Conservation (phyloP, 2,888 invertebrate genomes). For the Acleris emargana region DNA sequence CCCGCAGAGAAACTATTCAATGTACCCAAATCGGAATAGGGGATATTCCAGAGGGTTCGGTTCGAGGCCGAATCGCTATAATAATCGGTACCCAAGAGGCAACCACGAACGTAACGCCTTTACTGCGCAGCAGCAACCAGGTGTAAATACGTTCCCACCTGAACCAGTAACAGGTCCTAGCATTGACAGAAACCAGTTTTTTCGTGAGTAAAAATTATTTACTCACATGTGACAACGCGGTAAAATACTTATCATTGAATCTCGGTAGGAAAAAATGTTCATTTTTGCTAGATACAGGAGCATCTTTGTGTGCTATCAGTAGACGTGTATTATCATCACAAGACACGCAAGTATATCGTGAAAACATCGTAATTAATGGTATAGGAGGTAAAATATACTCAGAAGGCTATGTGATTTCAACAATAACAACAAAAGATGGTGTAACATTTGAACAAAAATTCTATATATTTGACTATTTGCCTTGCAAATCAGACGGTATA, state of each 20-base stretch:
- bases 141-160: no score
- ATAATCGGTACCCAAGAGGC: background rate
- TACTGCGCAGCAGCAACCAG: background rate
- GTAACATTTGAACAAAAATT: background rate
- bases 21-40: no score
- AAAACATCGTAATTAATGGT: background rate
- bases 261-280: background rate
- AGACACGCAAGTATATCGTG: background rate
- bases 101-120: background rate
- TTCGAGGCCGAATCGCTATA: background rate
- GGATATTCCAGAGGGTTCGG: background rate
- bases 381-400: background rate
- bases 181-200: background rate
- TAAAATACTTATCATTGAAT: conserved; percentile 4
- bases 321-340: background rate
- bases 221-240: background rate
- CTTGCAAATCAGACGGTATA: conserved; percentile 20
- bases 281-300: background rate
- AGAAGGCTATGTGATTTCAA: background rate
- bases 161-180: no score
- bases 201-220: conserved; percentile 17
- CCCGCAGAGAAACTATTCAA: no score
- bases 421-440: background rate
- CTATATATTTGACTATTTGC: conserved; percentile 21
- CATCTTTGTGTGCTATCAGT: conserved; percentile 5